Conservation (phyloP, 1,140 invertebrate genomes). For the Orchesella cincta region DNA sequence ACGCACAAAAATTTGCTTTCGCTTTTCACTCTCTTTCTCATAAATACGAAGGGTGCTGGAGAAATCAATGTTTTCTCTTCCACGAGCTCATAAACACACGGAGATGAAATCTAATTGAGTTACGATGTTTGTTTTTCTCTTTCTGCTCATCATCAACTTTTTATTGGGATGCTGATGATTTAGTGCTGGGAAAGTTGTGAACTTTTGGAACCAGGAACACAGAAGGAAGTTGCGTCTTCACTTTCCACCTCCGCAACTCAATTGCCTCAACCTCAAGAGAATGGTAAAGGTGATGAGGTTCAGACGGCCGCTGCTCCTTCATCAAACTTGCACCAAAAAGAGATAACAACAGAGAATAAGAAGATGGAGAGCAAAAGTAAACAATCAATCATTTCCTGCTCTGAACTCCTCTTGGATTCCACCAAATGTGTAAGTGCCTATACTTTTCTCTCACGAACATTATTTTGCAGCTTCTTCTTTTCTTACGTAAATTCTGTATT, state of each 20-base stretch:
- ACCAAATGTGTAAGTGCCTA: constrained; percentile 18
- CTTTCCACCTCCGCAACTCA: background rate
- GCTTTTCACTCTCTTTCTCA: no score
- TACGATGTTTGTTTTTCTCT: background rate
- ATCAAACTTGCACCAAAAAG: background rate
- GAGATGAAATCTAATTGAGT: background rate
- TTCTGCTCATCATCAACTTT: no score
- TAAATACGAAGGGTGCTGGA: no score
- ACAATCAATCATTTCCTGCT: constrained; percentile 17
- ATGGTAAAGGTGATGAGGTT: background rate
- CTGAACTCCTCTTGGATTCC: no score
- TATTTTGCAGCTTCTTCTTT: no score
- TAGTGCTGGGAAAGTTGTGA: constrained; percentile 21
- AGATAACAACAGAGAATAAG: background rate
- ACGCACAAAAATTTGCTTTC: no score
- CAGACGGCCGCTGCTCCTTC: background rate
- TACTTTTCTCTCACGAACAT: no score
- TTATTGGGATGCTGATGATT: no score
- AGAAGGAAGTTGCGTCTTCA: background rate
- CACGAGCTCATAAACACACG: no score
- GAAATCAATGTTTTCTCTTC: no score
- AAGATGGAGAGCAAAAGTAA: background rate
- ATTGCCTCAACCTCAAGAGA: background rate
- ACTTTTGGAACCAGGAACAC: constrained; percentile 1
- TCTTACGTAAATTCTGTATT: no score